phyloP scores from a whole-genome alignment of 2,113 vertebrate genomes.

The Macheiramphus alcinus region DNA sequence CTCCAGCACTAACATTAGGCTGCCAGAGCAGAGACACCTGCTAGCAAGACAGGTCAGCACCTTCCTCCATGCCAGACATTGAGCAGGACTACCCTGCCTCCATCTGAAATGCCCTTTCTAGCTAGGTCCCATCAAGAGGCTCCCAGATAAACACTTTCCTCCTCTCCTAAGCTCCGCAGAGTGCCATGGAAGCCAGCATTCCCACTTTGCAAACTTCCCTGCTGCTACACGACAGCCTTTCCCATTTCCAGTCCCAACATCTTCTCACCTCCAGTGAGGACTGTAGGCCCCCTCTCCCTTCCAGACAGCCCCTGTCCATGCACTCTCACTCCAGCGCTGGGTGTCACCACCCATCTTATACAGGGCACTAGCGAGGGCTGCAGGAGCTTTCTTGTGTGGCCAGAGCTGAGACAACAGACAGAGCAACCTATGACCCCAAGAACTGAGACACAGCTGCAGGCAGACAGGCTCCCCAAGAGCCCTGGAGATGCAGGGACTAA shows the following conservation, averaged over 20 bases:
- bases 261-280: background rate
- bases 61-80: background rate
- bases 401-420: background rate
- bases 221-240: background rate
- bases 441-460: fast-evolving
- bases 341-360: background rate
- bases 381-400: background rate
- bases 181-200: background rate
- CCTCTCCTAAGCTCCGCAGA: background rate
- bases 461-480: fast-evolving
- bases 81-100: background rate
- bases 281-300: background rate
- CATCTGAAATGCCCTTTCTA: background rate
- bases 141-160: background rate
- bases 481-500: background rate
- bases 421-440: background rate
- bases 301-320: background rate
- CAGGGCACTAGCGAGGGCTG: background rate
- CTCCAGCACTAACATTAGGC: background rate
- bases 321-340: background rate
- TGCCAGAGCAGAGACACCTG: background rate
- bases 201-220: background rate
- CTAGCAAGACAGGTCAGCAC: background rate
- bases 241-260: background rate
- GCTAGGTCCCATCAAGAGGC: background rate